Conservation (phyloP, 2,797 vertebrate species). For the Galaxias olidus region DNA sequence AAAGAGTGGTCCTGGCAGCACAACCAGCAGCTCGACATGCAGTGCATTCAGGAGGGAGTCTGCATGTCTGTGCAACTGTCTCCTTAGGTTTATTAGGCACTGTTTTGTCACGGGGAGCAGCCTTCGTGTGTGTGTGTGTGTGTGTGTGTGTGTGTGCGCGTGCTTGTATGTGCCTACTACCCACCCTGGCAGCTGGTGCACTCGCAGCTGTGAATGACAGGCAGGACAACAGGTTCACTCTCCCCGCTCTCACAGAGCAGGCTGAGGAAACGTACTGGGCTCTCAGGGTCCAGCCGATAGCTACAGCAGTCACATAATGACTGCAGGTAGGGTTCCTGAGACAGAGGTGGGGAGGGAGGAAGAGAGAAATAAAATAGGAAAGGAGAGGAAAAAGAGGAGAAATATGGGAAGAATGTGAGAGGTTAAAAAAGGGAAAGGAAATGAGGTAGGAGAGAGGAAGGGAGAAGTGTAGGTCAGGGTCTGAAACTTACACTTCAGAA, state of each 20-base stretch:
- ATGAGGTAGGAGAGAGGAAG: not conserved
- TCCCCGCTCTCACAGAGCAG: constrained; percentile 77
- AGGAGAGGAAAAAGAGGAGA: not conserved
- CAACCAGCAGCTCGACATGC: constrained; percentile 4
- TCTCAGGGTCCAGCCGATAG: constrained; percentile 82
- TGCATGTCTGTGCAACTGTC: constrained; percentile 4
- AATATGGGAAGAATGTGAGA: not conserved
- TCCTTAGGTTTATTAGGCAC: not conserved
- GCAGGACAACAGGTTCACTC: constrained; percentile 81
- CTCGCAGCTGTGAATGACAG: constrained; percentile 87
- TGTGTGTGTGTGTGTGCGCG: constrained; percentile 22
- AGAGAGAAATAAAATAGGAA: not conserved
- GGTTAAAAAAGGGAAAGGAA: not conserved
- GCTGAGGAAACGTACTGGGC: constrained; percentile 82
- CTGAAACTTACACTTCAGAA: constrained; percentile 17
- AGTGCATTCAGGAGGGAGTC: not conserved
- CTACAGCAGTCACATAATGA: constrained; percentile 88
- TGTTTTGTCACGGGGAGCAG: not conserved
- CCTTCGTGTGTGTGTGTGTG: not conserved
- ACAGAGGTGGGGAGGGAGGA: not conserved
- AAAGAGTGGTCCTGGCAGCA: constrained; percentile 2
- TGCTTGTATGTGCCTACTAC: constrained; percentile 23
- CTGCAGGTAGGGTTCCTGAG: constrained; percentile 88
- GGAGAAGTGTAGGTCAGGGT: not conserved
- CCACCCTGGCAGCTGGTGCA: constrained; percentile 89